Conservation (phyloP, 2,113 vertebrate species). For the Phylloscopus trochiloides region DNA sequence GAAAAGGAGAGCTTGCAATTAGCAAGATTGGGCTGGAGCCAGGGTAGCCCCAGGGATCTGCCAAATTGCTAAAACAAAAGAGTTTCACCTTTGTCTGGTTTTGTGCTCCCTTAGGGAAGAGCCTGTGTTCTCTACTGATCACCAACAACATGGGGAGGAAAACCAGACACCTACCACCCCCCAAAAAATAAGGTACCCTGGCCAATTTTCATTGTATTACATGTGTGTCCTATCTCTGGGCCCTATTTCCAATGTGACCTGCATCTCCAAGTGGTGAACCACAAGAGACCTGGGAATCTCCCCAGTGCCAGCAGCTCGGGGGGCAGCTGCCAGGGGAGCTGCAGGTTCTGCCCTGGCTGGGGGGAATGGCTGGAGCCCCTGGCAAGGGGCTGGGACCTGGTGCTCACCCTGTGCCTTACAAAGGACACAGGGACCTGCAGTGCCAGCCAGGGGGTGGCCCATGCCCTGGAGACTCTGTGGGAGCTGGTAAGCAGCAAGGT, state of each 20-base stretch:
- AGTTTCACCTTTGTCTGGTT: not conserved
- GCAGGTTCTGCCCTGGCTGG: not conserved
- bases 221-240: not conserved
- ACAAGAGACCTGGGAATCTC: not conserved
- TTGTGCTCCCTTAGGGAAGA: not conserved
- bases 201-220: not conserved
- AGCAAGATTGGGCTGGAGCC: not conserved
- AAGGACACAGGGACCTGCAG: not conserved
- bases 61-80: not conserved
- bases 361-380: not conserved
- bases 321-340: not conserved
- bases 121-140: not conserved
- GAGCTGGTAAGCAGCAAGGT: not conserved
- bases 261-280: not conserved
- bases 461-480: not conserved
- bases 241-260: not conserved
- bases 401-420: not conserved
- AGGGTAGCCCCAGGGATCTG: not conserved
- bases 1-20: not conserved
- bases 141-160: not conserved
- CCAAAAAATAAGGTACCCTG: constrained; percentile 31
- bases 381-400: not conserved
- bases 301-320: not conserved
- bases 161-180: not conserved
- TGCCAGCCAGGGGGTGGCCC: not conserved